A percentile compares a stretch with the other conserved stretches of the same genome.
phyloP scores from a whole-genome alignment of 2,113 vertebrate genomes.

The Gasterosteus aculeatus region DNA sequence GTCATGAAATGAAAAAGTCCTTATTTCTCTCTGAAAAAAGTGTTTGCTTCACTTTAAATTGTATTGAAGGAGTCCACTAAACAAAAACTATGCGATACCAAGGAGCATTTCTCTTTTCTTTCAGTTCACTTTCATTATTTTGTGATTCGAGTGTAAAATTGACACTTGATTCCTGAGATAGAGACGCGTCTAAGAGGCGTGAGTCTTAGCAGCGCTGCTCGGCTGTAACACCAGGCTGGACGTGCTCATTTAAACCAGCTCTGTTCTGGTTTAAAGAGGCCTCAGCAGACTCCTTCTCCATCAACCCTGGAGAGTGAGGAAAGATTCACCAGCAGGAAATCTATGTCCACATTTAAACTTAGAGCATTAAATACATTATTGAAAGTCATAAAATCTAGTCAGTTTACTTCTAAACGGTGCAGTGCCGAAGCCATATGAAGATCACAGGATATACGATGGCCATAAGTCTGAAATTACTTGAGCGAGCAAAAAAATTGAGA shows the following conservation, averaged over 20 bases:
- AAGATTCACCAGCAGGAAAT: conserved; percentile 40
- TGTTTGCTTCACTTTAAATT: background rate
- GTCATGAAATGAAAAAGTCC: conserved; percentile 1
- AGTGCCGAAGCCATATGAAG: conserved; percentile 30
- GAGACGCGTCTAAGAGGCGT: background rate
- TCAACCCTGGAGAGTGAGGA: conserved; percentile 14
- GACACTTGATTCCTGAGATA: background rate
- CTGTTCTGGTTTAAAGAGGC: conserved; percentile 16
- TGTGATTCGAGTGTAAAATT: background rate
- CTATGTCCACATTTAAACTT: conserved; percentile 51
- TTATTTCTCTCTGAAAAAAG: background rate
- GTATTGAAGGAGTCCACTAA: background rate
- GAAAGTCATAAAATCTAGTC: conserved; percentile 54
- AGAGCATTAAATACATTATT: conserved; percentile 51
- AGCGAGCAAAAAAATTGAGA: conserved; percentile 60
- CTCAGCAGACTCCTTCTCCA: conserved; percentile 4
- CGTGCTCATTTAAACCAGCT: conserved; percentile 2
- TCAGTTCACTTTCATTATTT: background rate
- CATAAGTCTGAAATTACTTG: conserved; percentile 61
- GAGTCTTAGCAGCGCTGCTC: background rate
- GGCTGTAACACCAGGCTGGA: conserved; percentile 4
- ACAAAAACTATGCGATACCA: background rate
- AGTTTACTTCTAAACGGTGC: conserved; percentile 53
- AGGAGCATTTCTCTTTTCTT: background rate
- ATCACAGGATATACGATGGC: conserved; percentile 30